A percentile compares a stretch with the other conserved stretches of the same genome.
These are phyloP conservation scores for Hexactinellida sp. DNA, from an alignment of 37 sponge, comb jelly and placozoan species.

Conservation along the genomic window DNA sequence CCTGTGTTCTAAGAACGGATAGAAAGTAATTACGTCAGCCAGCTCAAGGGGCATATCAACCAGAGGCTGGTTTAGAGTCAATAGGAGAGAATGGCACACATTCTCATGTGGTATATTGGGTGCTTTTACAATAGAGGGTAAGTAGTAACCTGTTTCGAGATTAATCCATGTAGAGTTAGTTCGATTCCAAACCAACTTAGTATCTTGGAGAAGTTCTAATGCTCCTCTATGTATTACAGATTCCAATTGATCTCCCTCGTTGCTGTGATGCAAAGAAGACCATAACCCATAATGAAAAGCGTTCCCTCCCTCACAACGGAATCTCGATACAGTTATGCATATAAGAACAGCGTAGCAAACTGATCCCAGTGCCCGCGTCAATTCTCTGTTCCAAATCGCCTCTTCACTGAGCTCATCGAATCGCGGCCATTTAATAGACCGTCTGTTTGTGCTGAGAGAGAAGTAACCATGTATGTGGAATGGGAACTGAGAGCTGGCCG, in stretches of 20 bases:
- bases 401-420: slow-evolving; percentile 42
- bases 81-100: background rate
- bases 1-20: background rate
- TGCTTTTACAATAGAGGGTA: background rate
- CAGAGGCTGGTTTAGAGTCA: background rate
- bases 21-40: background rate
- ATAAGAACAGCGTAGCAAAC: slow-evolving; percentile 36
- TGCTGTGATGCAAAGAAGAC: background rate
- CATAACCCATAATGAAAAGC: background rate
- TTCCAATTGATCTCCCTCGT: background rate
- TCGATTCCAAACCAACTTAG: background rate
- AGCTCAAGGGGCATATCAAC: background rate
- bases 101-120: background rate
- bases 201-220: background rate
- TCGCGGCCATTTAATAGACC: slow-evolving; percentile 65
- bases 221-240: background rate
- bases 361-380: slow-evolving; percentile 24
- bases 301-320: background rate
- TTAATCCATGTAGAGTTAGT: background rate
- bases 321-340: background rate
- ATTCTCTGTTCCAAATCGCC: slow-evolving; percentile 48
- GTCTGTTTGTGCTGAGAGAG: slow-evolving; percentile 42
- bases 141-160: background rate
- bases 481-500: slow-evolving; percentile 28
- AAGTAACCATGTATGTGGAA: slow-evolving; percentile 72